These are phyloP conservation scores for Chironomus striatipennis DNA, from an alignment of 1,140 invertebrate genomes.

Conservation along the genomic window DNA sequence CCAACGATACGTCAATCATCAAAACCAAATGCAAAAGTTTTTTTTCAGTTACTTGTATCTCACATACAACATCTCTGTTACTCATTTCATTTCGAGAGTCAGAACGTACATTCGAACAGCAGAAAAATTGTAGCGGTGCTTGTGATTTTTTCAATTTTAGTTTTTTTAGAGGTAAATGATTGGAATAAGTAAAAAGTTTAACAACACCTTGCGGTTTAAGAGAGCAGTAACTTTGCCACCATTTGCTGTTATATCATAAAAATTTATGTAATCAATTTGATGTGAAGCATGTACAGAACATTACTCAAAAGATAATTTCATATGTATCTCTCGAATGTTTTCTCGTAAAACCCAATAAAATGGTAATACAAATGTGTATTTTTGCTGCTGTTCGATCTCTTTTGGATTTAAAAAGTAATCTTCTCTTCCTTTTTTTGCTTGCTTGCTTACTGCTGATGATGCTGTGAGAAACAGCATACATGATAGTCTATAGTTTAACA, in stretches of 20 bases:
- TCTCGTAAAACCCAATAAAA: background rate
- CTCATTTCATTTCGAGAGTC: too few relatives aligned
- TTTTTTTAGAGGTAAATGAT: background rate
- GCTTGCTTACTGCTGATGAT: background rate
- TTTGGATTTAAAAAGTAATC: background rate
- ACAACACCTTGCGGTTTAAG: background rate
- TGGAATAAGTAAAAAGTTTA: constrained; percentile 14
- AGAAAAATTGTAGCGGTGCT: background rate
- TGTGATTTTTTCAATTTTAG: background rate
- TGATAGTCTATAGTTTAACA: too few relatives aligned
- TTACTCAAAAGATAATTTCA: constrained; percentile 5
- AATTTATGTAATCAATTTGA: constrained; percentile 10
- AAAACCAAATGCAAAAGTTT: background rate
- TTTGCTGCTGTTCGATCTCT: background rate
- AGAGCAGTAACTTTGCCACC: background rate
- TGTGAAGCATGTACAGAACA: constrained; percentile 12
- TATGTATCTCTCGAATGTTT: too few relatives aligned
- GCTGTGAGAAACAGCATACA: too few relatives aligned
- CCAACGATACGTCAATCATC: background rate
- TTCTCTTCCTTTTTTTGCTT: background rate
- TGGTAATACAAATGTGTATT: background rate
- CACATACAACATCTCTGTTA: too few relatives aligned
- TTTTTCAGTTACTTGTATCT: too few relatives aligned
- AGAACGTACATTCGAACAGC: too few relatives aligned
- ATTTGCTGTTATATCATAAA: constrained; percentile 14